Base-by-base conservation (phyloP, 2,888 invertebrate species). In the Pandemis corylana region DNA sequence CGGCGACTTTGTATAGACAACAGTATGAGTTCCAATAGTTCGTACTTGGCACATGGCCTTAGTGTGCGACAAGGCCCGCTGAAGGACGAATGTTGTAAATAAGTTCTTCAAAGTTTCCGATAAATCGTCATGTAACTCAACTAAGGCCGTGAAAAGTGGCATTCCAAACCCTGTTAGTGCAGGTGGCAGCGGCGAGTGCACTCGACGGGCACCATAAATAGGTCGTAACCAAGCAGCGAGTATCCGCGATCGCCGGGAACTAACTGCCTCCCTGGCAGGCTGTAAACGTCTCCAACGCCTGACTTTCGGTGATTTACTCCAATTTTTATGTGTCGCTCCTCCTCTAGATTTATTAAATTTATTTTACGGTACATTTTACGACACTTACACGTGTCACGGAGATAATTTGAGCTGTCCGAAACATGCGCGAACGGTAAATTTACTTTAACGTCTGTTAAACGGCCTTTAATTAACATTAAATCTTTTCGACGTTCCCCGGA, bases 261-360 rank as follows among this genome's bases (percentile, higher is more conserved):
- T 92, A 93, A 92, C 92, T 90, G 90, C 91, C 89, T 89, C 85
- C 92, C 89, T 88, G 85, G 71, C 84, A 84, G 89, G 90, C 90
- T 90, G 91, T 93, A 93, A 93, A 93, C 91, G 93, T 93, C 93
- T 92, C 87, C 86, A 87, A 84, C 91, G 92, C 87, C 89, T 92
- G 93, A 91, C 93, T 93, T 92, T 90, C 83, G 87, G 92, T 93
- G 93, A 94, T 94, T 94, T 94, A 94, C 92, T 90, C 84, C 91
- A 89, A 92, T 93, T 94, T 75, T 94, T 94, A 93, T 93, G 93
- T 92, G 92, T 90, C 91, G 89, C 87, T 88, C 87, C 89, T 87
- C 87, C 88, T 85, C 86, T 86, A 88, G 91, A 90, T 91, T 89
- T 78, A 79, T 72, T 76, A 79, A 77, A 77, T 79, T 92, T 92